phyloP scores from a whole-genome alignment of 2,888 invertebrate species.

The Cephalotes varians region DNA sequence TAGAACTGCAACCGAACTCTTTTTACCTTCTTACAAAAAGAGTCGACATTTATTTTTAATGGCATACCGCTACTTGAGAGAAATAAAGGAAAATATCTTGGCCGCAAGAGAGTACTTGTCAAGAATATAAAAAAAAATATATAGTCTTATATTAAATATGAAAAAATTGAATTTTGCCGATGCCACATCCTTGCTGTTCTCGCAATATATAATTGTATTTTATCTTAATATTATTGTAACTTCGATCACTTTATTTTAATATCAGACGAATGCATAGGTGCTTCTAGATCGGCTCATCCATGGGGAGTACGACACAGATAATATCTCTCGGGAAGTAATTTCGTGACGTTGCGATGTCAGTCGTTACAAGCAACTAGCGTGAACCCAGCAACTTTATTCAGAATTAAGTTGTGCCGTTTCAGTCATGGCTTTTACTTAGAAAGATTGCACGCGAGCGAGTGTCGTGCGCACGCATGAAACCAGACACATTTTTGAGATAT shows the following conservation, averaged over 20 bases:
- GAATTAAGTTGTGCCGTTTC: slow-evolving; percentile 57
- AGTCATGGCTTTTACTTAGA: slow-evolving; percentile 41
- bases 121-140: slow-evolving; percentile 3
- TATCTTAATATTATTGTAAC: background rate
- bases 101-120: background rate
- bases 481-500: slow-evolving; percentile 22
- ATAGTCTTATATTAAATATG: background rate
- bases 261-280: background rate
- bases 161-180: slow-evolving; percentile 5
- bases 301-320: background rate
- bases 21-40: slow-evolving; percentile 10
- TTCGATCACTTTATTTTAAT: slow-evolving; percentile 5
- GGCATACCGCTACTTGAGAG: background rate
- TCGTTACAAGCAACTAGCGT: slow-evolving; percentile 34
- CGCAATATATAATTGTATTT: background rate
- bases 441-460: slow-evolving; percentile 40
- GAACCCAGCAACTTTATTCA: slow-evolving; percentile 47
- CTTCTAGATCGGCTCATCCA: background rate
- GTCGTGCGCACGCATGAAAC: slow-evolving; percentile 2
- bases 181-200: background rate
- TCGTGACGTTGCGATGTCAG: slow-evolving; percentile 25
- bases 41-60: slow-evolving; percentile 32
- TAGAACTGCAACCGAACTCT: background rate
- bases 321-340: slow-evolving; percentile 34
- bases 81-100: background rate